Evolutionary conservation across 2,797 vertebrate species (phyloP).

Genomic region (Oryzias dopingdopingensis): DNA sequence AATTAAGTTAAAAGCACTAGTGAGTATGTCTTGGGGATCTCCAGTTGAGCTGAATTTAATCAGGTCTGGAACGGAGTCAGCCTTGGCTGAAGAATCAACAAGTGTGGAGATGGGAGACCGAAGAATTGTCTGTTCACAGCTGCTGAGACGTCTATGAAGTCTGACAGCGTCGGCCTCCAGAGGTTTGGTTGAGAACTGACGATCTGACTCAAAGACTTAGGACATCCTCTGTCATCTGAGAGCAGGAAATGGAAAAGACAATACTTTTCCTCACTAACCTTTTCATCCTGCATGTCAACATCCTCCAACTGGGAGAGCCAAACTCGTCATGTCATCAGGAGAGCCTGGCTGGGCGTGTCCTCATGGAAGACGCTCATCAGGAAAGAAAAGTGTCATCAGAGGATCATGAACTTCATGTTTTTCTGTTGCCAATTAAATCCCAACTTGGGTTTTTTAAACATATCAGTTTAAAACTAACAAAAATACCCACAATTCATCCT

Average conservation of each 20-base stretch:
- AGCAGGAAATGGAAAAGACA: slow-evolving; percentile 6
- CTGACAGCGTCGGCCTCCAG: not conserved
- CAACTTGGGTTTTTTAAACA: not conserved
- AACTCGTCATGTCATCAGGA: slow-evolving; percentile 1
- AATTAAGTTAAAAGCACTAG: too few relatives aligned
- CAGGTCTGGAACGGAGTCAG: too few relatives aligned
- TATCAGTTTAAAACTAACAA: not conserved
- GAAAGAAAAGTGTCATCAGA: slow-evolving; percentile 4
- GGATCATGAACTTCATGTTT: not conserved
- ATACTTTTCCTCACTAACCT: slow-evolving; percentile 2
- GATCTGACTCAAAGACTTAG: too few relatives aligned
- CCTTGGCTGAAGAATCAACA: too few relatives aligned
- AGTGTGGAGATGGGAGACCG: too few relatives aligned
- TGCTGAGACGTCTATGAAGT: not conserved
- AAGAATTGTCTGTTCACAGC: too few relatives aligned
- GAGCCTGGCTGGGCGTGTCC: not conserved
- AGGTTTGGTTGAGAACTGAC: not conserved
- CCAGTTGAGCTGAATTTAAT: too few relatives aligned
- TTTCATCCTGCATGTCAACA: slow-evolving; percentile 9
- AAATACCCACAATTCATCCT: slow-evolving; percentile 2
- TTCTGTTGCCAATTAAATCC: not conserved
- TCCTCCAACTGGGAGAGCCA: slow-evolving; percentile 1
- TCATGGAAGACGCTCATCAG: slow-evolving; percentile 1
- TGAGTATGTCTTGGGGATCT: too few relatives aligned
- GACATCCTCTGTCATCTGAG: slow-evolving; percentile 3